Evolutionary conservation across 2,113 vertebrate genomes (phyloP).

Genomic region (Parotia lawesii): DNA sequence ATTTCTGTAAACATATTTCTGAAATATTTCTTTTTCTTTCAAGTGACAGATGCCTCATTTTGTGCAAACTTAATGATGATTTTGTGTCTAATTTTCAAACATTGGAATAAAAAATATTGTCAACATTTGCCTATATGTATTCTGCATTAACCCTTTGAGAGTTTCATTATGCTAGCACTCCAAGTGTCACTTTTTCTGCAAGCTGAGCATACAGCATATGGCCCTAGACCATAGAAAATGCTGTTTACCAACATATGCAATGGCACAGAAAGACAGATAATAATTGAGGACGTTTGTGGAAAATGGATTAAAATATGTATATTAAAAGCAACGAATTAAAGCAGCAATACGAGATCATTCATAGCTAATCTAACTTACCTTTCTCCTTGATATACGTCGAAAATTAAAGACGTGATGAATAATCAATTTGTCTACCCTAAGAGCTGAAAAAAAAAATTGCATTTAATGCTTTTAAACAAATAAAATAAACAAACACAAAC

Average conservation of each 20-base stretch:
- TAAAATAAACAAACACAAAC: neutral
- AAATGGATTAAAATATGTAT: conserved; percentile 21
- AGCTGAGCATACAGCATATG: conserved; percentile 21
- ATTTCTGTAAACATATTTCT: conserved; percentile 84
- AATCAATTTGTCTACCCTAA: neutral
- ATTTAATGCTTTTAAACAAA: neutral
- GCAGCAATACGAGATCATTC: neutral
- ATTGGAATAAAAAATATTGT: conserved; percentile 80
- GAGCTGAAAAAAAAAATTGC: neutral
- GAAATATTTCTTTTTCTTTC: conserved; percentile 81
- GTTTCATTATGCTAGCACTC: conserved; percentile 48
- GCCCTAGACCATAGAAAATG: conserved; percentile 14
- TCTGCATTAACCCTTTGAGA: conserved; percentile 74
- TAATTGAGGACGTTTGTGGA: neutral
- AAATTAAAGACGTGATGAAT: conserved; percentile 10
- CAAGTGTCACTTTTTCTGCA: conserved; percentile 27
- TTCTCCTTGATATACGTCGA: neutral
- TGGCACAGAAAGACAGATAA: conserved; percentile 44
- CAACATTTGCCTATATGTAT: conserved; percentile 80
- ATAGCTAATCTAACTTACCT: conserved; percentile 11
- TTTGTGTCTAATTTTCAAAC: conserved; percentile 81
- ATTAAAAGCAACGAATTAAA: conserved; percentile 25
- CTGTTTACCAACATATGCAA: conserved; percentile 37
- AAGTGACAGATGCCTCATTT: conserved; percentile 81
- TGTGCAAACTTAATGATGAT: conserved; percentile 78